phyloP scores from a whole-genome alignment of 2,113 vertebrate genomes.

The Pongo pygmaeus region DNA sequence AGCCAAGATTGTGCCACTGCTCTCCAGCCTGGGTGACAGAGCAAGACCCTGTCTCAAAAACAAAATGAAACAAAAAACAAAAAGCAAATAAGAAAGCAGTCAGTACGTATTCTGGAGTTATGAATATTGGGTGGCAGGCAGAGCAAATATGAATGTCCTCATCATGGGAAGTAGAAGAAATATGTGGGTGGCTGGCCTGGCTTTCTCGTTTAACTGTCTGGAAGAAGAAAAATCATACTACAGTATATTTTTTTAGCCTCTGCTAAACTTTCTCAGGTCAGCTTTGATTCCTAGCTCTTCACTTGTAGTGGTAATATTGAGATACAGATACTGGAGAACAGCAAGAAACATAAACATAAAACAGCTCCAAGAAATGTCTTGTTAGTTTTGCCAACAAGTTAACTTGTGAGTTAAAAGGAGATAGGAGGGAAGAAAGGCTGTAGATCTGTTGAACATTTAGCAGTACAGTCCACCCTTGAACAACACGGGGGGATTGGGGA shows the following conservation, averaged over 20 bases:
- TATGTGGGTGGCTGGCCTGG: background rate
- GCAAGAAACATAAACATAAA: background rate
- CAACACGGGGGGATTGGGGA: background rate
- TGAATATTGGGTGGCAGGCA: background rate
- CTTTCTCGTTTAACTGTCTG: constrained; percentile 1
- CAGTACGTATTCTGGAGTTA: background rate
- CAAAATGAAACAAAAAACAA: too few species aligned
- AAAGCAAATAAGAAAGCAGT: background rate
- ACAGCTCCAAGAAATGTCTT: background rate
- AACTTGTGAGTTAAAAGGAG: background rate
- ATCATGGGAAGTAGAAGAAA: background rate
- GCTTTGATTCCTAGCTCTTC: background rate
- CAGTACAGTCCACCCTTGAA: background rate
- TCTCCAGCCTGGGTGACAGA: too few species aligned
- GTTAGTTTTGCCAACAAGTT: background rate
- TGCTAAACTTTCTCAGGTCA: background rate
- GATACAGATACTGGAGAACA: background rate
- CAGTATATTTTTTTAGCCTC: background rate
- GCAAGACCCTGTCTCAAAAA: too few species aligned
- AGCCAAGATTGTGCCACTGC: too few species aligned
- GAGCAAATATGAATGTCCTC: background rate
- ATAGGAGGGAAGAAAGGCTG: background rate
- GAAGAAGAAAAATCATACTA: background rate
- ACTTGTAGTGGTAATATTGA: background rate
- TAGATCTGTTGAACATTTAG: background rate